Conservation (phyloP, 2,888 invertebrate genomes). For the Coelogynopora nodosa region DNA sequence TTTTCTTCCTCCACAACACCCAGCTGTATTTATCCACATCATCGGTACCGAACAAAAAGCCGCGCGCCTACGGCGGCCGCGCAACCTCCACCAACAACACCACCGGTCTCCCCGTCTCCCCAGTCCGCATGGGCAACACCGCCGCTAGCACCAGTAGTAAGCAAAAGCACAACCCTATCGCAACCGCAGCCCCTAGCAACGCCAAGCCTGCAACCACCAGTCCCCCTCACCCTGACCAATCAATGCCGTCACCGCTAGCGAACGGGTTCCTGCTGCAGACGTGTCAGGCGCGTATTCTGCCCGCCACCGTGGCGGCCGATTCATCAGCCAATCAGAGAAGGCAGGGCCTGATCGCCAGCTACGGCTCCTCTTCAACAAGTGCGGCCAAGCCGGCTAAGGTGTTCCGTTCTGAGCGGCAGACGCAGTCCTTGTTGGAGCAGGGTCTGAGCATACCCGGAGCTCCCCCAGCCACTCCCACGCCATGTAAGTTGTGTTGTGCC, state of each 20-base stretch:
- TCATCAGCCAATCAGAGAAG: no score
- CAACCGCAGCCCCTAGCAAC: neutral
- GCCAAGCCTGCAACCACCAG: neutral
- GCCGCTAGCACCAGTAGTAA: neutral
- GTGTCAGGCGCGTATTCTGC: neutral
- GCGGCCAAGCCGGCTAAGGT: slow-evolving; percentile 49
- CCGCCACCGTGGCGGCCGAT: no score
- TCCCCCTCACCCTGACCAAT: no score
- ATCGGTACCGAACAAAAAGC: neutral
- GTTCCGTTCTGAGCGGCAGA: slow-evolving; percentile 54
- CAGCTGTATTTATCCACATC: neutral
- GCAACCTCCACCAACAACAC: no score
- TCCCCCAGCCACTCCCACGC: slow-evolving; percentile 55
- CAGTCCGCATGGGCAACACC: neutral
- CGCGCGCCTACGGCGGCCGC: no score
- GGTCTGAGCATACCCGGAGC: slow-evolving; percentile 54
- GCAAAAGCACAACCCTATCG: no score
- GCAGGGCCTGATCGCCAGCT: no score
- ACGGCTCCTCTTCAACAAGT: neutral
- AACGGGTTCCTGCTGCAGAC: neutral
- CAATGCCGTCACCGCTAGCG: no score
- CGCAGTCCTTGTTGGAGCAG: slow-evolving; percentile 51
- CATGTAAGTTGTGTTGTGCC: slow-evolving; percentile 53
- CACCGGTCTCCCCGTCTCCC: neutral
- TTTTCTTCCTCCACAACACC: neutral